These are phyloP conservation scores for Stratiolaelaps scimitus DNA, from an alignment of 1,140 invertebrate genomes.

Conservation along the genomic window DNA sequence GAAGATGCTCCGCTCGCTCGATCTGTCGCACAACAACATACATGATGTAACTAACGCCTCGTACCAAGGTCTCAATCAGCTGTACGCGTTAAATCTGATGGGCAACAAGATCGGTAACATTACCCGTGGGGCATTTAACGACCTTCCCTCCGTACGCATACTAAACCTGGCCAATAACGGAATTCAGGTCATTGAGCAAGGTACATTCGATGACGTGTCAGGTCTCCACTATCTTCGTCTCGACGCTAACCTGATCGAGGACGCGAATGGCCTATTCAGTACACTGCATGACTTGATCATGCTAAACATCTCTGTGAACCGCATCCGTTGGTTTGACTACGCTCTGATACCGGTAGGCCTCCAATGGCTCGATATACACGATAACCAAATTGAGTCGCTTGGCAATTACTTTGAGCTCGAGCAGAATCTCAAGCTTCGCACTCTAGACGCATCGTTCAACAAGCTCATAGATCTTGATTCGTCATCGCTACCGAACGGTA, in stretches of 20 bases:
- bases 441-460: slow-evolving; percentile 67
- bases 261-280: slow-evolving; percentile 68
- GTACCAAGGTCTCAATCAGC: slow-evolving; percentile 50
- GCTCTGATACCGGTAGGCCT: slow-evolving; percentile 62
- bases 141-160: neutral
- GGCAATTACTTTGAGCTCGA: slow-evolving; percentile 67
- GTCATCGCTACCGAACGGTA: slow-evolving; percentile 56
- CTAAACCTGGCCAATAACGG: slow-evolving; percentile 29
- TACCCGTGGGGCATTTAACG: slow-evolving; percentile 5
- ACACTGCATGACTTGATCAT: slow-evolving; percentile 66
- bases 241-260: slow-evolving; percentile 67
- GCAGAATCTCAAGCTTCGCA: slow-evolving; percentile 55
- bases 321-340: slow-evolving; percentile 78
- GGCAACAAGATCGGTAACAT: slow-evolving; percentile 26
- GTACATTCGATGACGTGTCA: slow-evolving; percentile 43
- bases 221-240: slow-evolving; percentile 68
- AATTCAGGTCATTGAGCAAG: slow-evolving; percentile 8
- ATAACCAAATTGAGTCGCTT: slow-evolving; percentile 67
- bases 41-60: slow-evolving; percentile 57
- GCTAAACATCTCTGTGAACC: slow-evolving; percentile 82
- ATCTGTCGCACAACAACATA: neutral
- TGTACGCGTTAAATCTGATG: slow-evolving; percentile 20
- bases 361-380: slow-evolving; percentile 77
- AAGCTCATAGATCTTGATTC: slow-evolving; percentile 58
- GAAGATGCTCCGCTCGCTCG: too few species aligned